Evolutionary conservation across 2,888 invertebrate genomes (phyloP).

Genomic region (Amphipyra berbera): DNA sequence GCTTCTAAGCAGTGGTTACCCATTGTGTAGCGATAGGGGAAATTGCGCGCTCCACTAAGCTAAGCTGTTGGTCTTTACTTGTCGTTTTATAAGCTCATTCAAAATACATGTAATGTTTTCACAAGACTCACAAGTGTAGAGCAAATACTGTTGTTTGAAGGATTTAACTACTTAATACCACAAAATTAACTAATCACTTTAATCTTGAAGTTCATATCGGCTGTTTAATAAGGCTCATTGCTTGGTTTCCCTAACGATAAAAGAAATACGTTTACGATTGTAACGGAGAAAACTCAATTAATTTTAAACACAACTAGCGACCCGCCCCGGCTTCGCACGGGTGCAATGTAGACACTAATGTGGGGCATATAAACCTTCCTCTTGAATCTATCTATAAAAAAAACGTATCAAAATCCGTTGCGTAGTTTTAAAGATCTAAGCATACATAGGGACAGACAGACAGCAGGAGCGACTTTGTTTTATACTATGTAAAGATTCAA

Average conservation of each 20-base stretch:
- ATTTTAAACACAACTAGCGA: conserved; percentile 54
- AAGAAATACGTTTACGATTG: conserved; percentile 1
- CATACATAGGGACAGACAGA: too few relatives aligned
- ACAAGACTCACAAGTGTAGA: conserved; percentile 10
- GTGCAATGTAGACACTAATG: too few relatives aligned
- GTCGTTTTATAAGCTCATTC: conserved; percentile 41
- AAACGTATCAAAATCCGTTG: too few relatives aligned
- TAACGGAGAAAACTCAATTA: conserved; percentile 26
- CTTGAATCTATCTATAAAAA: too few relatives aligned
- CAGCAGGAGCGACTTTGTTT: too few relatives aligned
- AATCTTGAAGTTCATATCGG: conserved; percentile 40
- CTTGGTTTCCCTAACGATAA: conserved; percentile 3
- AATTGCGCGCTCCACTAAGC: conserved; percentile 69
- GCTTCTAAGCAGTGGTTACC: conserved; percentile 68
- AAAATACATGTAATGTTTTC: conserved; percentile 31
- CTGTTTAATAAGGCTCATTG: conserved; percentile 29
- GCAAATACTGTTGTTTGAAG: conserved; percentile 33
- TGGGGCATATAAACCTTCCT: too few relatives aligned
- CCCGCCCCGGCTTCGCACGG: too few relatives aligned
- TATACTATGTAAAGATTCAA: too few relatives aligned
- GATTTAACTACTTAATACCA: conserved; percentile 37
- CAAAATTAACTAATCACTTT: conserved; percentile 33
- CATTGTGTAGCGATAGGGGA: conserved; percentile 73
- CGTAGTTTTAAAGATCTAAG: too few relatives aligned
- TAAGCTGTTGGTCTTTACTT: conserved; percentile 62